Evolutionary conservation across 2,113 vertebrate genomes (phyloP).

Genomic region (Peromyscus maniculatus): DNA sequence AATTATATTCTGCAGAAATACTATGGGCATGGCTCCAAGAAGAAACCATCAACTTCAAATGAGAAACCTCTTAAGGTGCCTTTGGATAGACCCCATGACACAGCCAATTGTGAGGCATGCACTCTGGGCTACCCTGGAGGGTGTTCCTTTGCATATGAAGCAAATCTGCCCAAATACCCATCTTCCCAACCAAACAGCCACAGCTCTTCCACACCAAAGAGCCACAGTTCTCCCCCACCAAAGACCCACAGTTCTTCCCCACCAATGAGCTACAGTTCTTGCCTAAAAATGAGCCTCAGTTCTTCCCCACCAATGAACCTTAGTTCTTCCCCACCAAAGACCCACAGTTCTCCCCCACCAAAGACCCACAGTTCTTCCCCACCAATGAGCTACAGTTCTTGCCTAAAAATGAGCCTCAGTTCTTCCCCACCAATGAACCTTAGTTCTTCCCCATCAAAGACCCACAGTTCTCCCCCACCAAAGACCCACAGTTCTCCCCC

Average conservation of each 20-base stretch:
- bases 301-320: no score
- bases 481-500: rapidly evolving
- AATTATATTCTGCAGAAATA: conserved; percentile 32
- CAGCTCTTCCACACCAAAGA: neutral
- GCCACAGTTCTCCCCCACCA: no score
- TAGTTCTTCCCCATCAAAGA: neutral
- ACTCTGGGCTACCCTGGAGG: neutral
- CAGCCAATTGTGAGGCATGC: conserved; percentile 40
- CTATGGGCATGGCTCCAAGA: neutral
- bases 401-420: neutral
- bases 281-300: no score
- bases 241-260: neutral
- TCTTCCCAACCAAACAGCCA: no score
- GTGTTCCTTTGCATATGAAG: neutral
- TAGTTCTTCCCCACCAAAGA: neutral
- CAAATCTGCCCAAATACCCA: neutral
- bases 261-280: neutral
- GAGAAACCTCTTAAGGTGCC: neutral
- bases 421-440: no score
- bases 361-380: no score
- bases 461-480: neutral
- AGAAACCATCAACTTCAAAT: rapidly evolving
- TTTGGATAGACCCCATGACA: conserved; percentile 58
- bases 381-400: neutral
- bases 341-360: neutral